These are phyloP conservation scores for Euglossa dilemma DNA, from an alignment of 1,140 invertebrate species.

Conservation along the genomic window DNA sequence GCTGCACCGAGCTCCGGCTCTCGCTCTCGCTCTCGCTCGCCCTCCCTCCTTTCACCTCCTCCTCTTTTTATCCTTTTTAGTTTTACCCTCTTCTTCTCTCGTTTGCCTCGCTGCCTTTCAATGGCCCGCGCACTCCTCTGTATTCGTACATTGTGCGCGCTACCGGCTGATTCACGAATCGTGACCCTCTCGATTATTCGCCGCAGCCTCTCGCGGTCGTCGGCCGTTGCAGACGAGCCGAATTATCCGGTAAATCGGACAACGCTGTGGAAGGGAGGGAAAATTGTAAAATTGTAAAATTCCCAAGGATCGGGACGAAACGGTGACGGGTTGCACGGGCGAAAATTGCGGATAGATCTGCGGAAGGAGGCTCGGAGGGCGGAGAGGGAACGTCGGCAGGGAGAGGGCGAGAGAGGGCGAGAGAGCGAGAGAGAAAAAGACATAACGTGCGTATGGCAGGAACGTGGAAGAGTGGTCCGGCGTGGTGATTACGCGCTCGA, in stretches of 20 bases:
- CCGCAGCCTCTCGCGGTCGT: neutral
- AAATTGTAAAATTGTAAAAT: too few species aligned
- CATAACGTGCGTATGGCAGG: constrained; percentile 53
- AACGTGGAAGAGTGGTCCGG: constrained; percentile 66
- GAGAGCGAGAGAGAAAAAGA: neutral
- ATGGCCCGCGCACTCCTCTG: constrained; percentile 52
- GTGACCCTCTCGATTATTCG: constrained; percentile 3
- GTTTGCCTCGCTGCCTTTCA: constrained; percentile 60
- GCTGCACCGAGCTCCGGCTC: constrained; percentile 61
- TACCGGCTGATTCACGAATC: constrained; percentile 56
- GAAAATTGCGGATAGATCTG: neutral
- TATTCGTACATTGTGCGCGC: constrained; percentile 31
- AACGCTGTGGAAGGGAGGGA: too few species aligned
- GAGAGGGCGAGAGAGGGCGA: neutral
- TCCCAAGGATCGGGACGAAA: too few species aligned
- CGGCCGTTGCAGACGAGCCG: too few species aligned
- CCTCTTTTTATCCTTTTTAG: constrained; percentile 54
- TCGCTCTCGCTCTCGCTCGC: constrained; percentile 36
- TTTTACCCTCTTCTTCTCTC: constrained; percentile 34
- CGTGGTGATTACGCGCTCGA: constrained; percentile 75
- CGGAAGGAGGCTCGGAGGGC: too few species aligned
- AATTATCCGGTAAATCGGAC: too few species aligned
- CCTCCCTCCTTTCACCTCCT: constrained; percentile 17
- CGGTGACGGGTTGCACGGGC: too few species aligned
- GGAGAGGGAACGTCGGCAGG: too few species aligned